These are phyloP conservation scores for Ectropis grisescens DNA, from an alignment of 1,140 invertebrate species.

Conservation along the genomic window DNA sequence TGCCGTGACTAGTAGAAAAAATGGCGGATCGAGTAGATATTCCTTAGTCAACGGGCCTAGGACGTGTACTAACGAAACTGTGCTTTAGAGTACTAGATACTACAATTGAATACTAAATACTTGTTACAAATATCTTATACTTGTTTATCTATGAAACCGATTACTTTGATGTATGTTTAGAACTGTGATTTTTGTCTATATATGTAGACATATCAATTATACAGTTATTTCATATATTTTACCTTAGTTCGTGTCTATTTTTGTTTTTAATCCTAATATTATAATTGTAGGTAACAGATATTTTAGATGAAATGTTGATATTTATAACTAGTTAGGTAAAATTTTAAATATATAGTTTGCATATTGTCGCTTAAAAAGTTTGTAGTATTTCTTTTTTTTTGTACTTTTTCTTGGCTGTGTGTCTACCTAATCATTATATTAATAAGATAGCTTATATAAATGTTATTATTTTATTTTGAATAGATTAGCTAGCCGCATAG, in stretches of 20 bases:
- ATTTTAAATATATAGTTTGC: neutral
- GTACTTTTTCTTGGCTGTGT: constrained; percentile 21
- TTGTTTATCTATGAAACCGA: neutral
- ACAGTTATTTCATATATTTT: neutral
- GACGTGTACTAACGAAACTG: constrained; percentile 86
- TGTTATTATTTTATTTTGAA: constrained; percentile 11
- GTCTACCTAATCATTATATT: constrained; percentile 13
- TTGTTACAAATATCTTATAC: constrained; percentile 12
- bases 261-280: neutral
- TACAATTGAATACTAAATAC: constrained; percentile 13
- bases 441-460: constrained; percentile 4
- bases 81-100: constrained; percentile 74
- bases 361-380: neutral
- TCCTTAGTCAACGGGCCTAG: constrained; percentile 84
- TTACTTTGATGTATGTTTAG: constrained; percentile 4
- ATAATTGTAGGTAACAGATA: neutral
- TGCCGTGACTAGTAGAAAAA: constrained; percentile 71
- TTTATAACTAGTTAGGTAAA: neutral
- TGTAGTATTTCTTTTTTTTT: neutral
- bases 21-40: constrained; percentile 79
- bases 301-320: neutral
- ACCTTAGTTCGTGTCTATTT: neutral
- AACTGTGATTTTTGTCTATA: neutral
- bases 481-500: constrained; percentile 28
- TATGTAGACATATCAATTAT: neutral